phyloP scores from a whole-genome alignment of 2,113 vertebrate species.

The Agelaius tricolor region DNA sequence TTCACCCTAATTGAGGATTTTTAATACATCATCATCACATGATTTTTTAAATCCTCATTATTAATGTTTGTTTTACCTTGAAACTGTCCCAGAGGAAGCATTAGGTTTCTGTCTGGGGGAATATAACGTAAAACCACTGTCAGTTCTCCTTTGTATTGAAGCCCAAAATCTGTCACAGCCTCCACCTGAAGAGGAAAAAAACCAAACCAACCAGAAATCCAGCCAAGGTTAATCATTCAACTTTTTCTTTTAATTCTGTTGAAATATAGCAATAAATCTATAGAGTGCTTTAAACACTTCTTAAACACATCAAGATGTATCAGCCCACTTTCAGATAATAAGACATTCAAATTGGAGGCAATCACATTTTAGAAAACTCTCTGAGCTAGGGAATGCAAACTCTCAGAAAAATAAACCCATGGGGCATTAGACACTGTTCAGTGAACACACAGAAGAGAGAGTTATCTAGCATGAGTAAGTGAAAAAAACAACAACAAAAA shows the following conservation, averaged over 20 bases:
- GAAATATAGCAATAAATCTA: not conserved
- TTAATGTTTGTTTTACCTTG: slow-evolving; percentile 81
- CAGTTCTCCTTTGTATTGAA: slow-evolving; percentile 95
- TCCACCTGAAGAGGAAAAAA: slow-evolving; percentile 75
- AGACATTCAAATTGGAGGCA: not conserved
- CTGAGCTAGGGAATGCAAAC: not conserved
- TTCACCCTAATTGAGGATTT: not conserved
- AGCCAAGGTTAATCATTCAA: not conserved
- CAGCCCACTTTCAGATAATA: not conserved
- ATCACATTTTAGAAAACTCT: not conserved
- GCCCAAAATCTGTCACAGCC: slow-evolving; percentile 74
- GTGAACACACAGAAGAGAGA: not conserved
- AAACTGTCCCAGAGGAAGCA: slow-evolving; percentile 82
- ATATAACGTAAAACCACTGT: slow-evolving; percentile 90
- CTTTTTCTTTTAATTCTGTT: not conserved
- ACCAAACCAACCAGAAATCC: not conserved
- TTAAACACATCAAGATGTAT: not conserved
- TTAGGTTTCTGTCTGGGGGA: slow-evolving; percentile 86
- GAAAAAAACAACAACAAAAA: not conserved
- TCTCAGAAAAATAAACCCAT: not conserved
- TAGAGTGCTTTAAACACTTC: not conserved
- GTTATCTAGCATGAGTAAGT: not conserved
- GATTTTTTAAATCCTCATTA: not conserved
- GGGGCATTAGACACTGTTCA: not conserved
- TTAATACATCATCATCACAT: not conserved